A percentile compares a stretch with the other conserved stretches of the same genome.
These are phyloP conservation scores for Punctoribates punctum DNA, from an alignment of 2,888 invertebrate species.

Conservation along the genomic window DNA sequence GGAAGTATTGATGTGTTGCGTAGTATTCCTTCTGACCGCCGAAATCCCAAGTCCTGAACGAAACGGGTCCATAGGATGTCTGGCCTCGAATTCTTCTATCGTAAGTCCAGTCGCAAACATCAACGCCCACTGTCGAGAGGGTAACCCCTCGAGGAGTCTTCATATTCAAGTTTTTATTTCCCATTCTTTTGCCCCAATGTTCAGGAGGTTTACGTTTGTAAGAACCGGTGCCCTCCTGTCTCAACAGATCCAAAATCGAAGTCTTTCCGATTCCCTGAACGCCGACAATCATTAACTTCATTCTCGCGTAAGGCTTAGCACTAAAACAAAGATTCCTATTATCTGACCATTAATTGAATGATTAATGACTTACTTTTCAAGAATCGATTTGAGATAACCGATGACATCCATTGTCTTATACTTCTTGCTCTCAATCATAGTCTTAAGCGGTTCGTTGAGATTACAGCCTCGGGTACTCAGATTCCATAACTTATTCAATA, in stretches of 20 bases:
- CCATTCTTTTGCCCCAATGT: slow-evolving; percentile 95
- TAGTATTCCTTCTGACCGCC: slow-evolving; percentile 95
- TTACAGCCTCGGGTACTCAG: slow-evolving; percentile 84
- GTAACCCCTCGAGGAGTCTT: slow-evolving; percentile 72
- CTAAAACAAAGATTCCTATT: slow-evolving; percentile 51
- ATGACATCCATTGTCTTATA: slow-evolving; percentile 91
- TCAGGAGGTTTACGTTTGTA: slow-evolving; percentile 66
- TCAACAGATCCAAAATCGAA: slow-evolving; percentile 77
- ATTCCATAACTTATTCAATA: slow-evolving; percentile 92
- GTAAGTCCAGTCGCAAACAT: slow-evolving; percentile 91
- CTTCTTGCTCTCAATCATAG: slow-evolving; percentile 84
- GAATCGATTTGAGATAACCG: slow-evolving; percentile 75
- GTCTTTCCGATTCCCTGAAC: slow-evolving; percentile 82
- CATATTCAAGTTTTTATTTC: slow-evolving; percentile 74
- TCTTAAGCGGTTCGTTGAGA: slow-evolving; percentile 77
- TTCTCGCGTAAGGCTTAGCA: slow-evolving; percentile 85
- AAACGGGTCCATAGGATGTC: slow-evolving; percentile 70
- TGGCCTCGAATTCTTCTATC: slow-evolving; percentile 73
- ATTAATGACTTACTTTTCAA: slow-evolving; percentile 56
- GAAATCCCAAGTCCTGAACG: slow-evolving; percentile 97
- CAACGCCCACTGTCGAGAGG: slow-evolving; percentile 95
- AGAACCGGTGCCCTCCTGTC: slow-evolving; percentile 76
- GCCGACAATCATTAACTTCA: slow-evolving; percentile 96
- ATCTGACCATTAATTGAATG: neutral
- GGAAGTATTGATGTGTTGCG: slow-evolving; percentile 96